Conservation (phyloP, 2,888 invertebrate genomes). For the Agelastica alni region DNA sequence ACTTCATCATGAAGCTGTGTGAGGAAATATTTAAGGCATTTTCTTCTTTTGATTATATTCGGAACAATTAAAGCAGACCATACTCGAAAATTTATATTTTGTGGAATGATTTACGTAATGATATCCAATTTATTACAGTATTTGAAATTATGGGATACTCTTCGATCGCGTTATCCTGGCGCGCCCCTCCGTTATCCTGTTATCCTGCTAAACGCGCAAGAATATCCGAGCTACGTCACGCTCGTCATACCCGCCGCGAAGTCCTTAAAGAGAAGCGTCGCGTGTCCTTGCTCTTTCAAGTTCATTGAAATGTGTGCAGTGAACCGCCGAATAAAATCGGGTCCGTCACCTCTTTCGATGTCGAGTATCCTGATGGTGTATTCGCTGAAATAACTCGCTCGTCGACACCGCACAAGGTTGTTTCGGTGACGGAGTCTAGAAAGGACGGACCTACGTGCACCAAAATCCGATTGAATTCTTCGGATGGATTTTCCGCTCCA, state of each 20-base stretch:
- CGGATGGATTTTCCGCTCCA: too few relatives aligned
- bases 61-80: too few relatives aligned
- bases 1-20: too few relatives aligned
- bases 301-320: slow-evolving; percentile 1
- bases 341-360: slow-evolving; percentile 51
- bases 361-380: slow-evolving; percentile 47
- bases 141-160: too few relatives aligned
- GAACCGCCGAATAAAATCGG: slow-evolving; percentile 29
- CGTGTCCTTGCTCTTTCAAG: slow-evolving; percentile 39
- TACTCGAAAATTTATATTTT: too few relatives aligned
- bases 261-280: slow-evolving; percentile 8
- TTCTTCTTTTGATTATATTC: too few relatives aligned
- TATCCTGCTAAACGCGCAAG: not conserved
- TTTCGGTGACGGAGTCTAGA: too few relatives aligned
- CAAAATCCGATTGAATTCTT: not conserved
- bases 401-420: slow-evolving; percentile 54
- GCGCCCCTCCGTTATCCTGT: slow-evolving; percentile 4
- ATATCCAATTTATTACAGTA: too few relatives aligned
- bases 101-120: too few relatives aligned
- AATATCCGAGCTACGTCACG: slow-evolving; percentile 20
- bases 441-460: too few relatives aligned
- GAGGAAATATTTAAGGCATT: too few relatives aligned
- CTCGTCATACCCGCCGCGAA: not conserved
- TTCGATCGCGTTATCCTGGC: too few relatives aligned
- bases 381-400: slow-evolving; percentile 51